These are phyloP conservation scores for Meleagris gallopavo DNA, from an alignment of 2,113 vertebrate species.

Conservation along the genomic window DNA sequence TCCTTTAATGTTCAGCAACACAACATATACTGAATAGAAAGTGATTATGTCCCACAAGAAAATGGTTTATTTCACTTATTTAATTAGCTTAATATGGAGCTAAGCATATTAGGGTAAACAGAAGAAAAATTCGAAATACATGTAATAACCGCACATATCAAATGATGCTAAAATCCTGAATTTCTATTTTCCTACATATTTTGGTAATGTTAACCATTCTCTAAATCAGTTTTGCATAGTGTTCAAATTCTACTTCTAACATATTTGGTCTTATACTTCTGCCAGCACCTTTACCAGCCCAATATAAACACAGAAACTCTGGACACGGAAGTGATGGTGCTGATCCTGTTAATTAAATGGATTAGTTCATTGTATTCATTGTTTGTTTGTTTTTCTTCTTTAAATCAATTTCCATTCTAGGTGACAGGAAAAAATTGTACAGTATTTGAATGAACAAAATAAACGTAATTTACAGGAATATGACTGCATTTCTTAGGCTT, in stretches of 20 bases:
- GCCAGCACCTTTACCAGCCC: not conserved
- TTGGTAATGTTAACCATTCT: conserved; percentile 13
- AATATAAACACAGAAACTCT: not conserved
- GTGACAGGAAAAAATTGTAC: not conserved
- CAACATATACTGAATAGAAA: not conserved
- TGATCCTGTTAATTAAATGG: not conserved
- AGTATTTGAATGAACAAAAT: conserved; percentile 4
- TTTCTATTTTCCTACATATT: not conserved
- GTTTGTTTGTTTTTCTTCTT: not conserved
- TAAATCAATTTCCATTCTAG: not conserved
- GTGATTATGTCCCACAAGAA: not conserved
- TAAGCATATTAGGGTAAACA: not conserved
- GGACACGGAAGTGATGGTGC: not conserved
- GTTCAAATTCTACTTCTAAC: not conserved
- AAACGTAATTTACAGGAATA: not conserved
- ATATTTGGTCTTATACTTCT: not conserved
- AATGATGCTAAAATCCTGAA: not conserved
- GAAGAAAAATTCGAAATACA: not conserved
- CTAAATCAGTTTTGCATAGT: not conserved
- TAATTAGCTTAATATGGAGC: not conserved
- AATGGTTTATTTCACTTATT: not conserved
- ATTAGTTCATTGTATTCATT: conserved; percentile 2
- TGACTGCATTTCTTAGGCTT: not conserved
- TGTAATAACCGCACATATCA: not conserved
- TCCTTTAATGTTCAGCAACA: conserved; percentile 10